Conservation (phyloP, 2,888 invertebrate species). For the Blomia tropicalis region DNA sequence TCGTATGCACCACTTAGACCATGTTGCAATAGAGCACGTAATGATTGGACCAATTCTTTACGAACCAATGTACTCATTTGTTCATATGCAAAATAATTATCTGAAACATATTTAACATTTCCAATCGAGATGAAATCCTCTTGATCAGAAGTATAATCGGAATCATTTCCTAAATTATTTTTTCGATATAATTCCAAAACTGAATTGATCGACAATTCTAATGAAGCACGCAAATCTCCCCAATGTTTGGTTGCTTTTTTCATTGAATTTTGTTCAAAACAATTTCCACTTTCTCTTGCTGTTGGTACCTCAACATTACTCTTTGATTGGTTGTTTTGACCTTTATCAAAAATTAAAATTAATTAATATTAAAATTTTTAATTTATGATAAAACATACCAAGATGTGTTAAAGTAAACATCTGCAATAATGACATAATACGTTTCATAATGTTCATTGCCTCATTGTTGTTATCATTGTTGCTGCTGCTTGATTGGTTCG, state of each 20-base stretch:
- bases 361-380: too few species aligned
- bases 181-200: constrained; percentile 44
- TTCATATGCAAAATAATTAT: constrained; percentile 45
- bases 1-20: constrained; percentile 47
- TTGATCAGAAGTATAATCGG: constrained; percentile 43
- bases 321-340: too few species aligned
- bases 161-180: constrained; percentile 34
- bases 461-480: constrained; percentile 22
- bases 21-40: constrained; percentile 83
- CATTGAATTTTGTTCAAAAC: constrained; percentile 57
- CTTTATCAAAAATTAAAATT: too few species aligned
- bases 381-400: too few species aligned
- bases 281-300: too few species aligned
- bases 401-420: constrained; percentile 82
- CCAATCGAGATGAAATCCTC: constrained; percentile 36
- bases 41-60: constrained; percentile 72
- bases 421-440: constrained; percentile 72
- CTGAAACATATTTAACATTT: background rate
- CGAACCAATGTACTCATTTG: constrained; percentile 74
- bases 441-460: constrained; percentile 61
- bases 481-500: constrained; percentile 5
- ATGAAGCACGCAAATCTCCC: constrained; percentile 80
- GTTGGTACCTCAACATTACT: too few species aligned
- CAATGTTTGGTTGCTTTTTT: constrained; percentile 76
- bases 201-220: constrained; percentile 68